Evolutionary conservation across 1,140 invertebrate genomes (phyloP), one percentile per base, ranked within the genome.

Genomic region (Hormaphis cornu): DNA sequence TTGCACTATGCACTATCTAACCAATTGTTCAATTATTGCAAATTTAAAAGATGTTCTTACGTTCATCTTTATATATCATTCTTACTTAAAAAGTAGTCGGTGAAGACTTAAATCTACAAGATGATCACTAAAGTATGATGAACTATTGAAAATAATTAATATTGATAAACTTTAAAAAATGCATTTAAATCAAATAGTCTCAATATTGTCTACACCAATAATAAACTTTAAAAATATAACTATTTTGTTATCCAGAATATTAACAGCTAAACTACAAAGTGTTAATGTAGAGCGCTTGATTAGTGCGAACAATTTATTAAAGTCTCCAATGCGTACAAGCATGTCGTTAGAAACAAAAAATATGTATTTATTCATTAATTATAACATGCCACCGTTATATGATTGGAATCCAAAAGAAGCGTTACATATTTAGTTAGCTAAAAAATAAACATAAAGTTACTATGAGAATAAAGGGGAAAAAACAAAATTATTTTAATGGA

Each of bases 261-360:
- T 63, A 24, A 40, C 58, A 42, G 37, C 58, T 12, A 63, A 63
- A 42, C 56, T 22, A n/a, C 40, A 63, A 3, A 42, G 35, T 14
- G 40, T 24, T 26, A 40, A 63, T 44, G 40, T 63, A 24, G 58
- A 63, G 26, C 40, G 40, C 2, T 24, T 46, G 8, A 63, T 44
- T 7, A 63, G 58, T 42, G 58, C 58, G 14, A 63, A 24, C 22
- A 63, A 44, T 42, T 20, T 24, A 26, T 63, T 63, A 24, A 63
- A 63, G 26, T 24, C 40, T 44, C 8, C 24, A 28, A 37, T 63
- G 18, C 18, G 22, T 28, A 44, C 18, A 42, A 24, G 35, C 3
- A 20, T 63, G 33, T 20, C 24, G 2, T 40, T 40, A 24, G 37
- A 63, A 63, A 63, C 37, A 40, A 40, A 63, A 63, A 63, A 63